Percentiles rank a stretch among this genome's conserved stretches.
phyloP scores from a whole-genome alignment of 2,113 vertebrate species.

The Pithys albifrons region DNA sequence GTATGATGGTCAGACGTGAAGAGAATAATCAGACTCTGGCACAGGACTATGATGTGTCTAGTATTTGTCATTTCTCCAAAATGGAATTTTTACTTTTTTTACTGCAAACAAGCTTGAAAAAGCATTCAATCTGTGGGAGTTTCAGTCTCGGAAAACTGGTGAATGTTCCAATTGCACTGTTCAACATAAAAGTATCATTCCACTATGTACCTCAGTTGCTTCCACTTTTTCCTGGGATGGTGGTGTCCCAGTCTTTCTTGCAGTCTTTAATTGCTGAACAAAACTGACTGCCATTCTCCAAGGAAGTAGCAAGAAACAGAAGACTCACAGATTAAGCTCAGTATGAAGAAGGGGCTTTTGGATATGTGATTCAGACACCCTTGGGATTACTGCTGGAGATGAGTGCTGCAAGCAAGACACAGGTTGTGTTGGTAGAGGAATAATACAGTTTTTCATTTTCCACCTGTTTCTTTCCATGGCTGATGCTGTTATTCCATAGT shows the following conservation, averaged over 20 bases:
- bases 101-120: not conserved
- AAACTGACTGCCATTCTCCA: not conserved
- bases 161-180: not conserved
- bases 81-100: not conserved
- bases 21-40: not conserved
- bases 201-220: not conserved
- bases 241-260: not conserved
- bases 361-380: not conserved
- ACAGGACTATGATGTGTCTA: not conserved
- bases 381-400: not conserved
- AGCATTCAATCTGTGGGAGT: not conserved
- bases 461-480: not conserved
- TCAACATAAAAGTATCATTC: not conserved
- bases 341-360: not conserved
- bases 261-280: not conserved
- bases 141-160: not conserved
- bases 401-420: not conserved
- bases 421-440: not conserved
- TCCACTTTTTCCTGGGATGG: not conserved
- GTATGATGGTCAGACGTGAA: not conserved
- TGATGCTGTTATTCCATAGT: not conserved
- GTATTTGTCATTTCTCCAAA: constrained; percentile 6
- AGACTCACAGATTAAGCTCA: not conserved
- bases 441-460: not conserved
- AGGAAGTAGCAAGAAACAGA: not conserved